Base-by-base conservation (phyloP, 1,140 invertebrate species). In the Elymnias hypermnestra region DNA sequence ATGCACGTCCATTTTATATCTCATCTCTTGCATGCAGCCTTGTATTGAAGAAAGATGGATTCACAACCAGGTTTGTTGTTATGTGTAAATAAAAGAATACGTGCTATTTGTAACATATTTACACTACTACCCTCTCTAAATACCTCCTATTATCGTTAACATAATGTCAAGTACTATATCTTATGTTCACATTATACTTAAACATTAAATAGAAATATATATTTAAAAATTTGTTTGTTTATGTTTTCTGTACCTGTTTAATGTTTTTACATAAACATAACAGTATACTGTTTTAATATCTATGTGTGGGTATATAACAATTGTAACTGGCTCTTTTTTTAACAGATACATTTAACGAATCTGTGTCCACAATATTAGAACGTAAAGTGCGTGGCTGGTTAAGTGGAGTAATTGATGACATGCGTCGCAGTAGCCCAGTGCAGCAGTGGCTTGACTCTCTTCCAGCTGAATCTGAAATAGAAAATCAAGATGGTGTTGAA, bases 381-480 rank as follows among this genome's bases (percentile, higher is more conserved):
- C 59, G 75, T 17, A 81, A 84, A 59, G 79, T 86, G n/a, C 62
- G 82, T 35, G 72, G 79, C 43, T 87, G 83, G 86, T 59, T 87
- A 7, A 74, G 69, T 57, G 82, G 81, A 17, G 76, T 87, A 1
- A 73, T 87, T 37, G 76, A 83, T 66, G 83, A 87, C 41, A 87
- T 87, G 86, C 53, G 86, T 31, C 82, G 86, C 9, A 85, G 81
- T 47, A 87, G 83, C 46, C 86, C 86, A 44, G 82, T 87, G 7
- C 84, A 87, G 47, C 82, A 86, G 51, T 87, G 86, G 86, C 57
- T 87, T 28, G 84, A 87, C 56, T 87, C 86, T 2, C 56, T 84
- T 3, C 86, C 85, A 8, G 38, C 66, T 33, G 70, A 78, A 17
- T 17, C 63, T 18, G 59, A 60, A 12, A 28, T 18, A 13, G 57